A percentile compares a stretch with the other conserved stretches of the same genome.
Conservation (phyloP, 2,797 vertebrate species). For the Cygnus olor region DNA sequence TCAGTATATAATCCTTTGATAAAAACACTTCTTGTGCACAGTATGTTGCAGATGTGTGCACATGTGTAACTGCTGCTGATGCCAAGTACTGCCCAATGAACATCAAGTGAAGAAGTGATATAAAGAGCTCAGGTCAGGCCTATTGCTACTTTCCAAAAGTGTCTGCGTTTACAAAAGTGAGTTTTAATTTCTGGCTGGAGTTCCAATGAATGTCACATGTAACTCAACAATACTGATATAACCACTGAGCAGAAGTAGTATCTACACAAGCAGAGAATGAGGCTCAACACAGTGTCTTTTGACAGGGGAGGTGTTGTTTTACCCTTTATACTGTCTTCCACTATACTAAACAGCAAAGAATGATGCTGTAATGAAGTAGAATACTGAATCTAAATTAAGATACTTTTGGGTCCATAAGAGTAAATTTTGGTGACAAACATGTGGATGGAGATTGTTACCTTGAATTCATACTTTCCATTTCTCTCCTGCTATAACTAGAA, state of each 20-base stretch:
- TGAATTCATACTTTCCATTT: not conserved
- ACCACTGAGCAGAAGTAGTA: not conserved
- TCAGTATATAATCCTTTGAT: not conserved
- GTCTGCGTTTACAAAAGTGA: not conserved
- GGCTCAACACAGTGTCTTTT: not conserved
- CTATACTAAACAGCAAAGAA: not conserved
- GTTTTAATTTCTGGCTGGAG: not conserved
- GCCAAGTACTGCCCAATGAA: not conserved
- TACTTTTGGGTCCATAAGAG: not conserved
- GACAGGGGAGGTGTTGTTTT: not conserved
- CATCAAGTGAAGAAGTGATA: not conserved
- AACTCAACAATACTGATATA: not conserved
- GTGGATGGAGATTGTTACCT: not conserved
- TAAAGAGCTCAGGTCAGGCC: not conserved
- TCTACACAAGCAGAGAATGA: not conserved
- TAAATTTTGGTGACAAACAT: not conserved
- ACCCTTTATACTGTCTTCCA: not conserved
- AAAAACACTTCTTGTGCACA: not conserved
- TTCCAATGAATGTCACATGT: not conserved
- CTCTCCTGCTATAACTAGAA: not conserved
- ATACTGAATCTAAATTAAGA: not conserved
- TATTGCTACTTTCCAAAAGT: not conserved
- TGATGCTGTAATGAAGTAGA: not conserved
- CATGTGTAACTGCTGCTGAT: not conserved
- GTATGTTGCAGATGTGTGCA: not conserved